These are phyloP conservation scores for Peromyscus polionotus DNA, from an alignment of 2,113 vertebrate genomes.

Conservation along the genomic window DNA sequence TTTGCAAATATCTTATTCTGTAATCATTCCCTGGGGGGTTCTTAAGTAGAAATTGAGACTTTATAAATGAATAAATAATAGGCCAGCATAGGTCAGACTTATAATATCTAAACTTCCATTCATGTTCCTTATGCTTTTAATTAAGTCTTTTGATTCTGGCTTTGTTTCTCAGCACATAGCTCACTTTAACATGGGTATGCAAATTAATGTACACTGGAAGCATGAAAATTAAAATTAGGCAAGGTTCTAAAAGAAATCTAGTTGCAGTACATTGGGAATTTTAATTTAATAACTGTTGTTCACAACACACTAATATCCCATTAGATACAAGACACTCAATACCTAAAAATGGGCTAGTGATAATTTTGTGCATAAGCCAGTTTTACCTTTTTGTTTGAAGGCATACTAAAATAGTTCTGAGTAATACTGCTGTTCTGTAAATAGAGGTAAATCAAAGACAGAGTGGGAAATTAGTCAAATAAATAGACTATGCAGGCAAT, in stretches of 20 bases:
- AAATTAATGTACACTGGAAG: slow-evolving; percentile 23
- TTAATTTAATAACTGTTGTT: slow-evolving; percentile 6
- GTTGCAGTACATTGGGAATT: slow-evolving; percentile 12
- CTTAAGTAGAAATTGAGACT: slow-evolving; percentile 61
- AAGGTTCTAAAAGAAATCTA: slow-evolving; percentile 23
- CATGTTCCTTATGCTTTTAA: neutral
- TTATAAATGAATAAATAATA: slow-evolving; percentile 68
- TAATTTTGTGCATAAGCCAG: neutral
- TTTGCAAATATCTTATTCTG: slow-evolving; percentile 53
- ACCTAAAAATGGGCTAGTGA: neutral
- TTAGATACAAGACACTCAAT: neutral
- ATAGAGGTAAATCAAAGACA: slow-evolving; percentile 18
- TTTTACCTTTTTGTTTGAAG: slow-evolving; percentile 14
- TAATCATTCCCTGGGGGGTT: slow-evolving; percentile 45
- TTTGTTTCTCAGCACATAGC: slow-evolving; percentile 52
- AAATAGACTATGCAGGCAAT: neutral
- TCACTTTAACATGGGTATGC: slow-evolving; percentile 31
- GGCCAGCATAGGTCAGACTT: slow-evolving; percentile 51
- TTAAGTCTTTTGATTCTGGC: slow-evolving; percentile 56
- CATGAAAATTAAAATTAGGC: slow-evolving; percentile 48
- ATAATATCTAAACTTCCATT: slow-evolving; percentile 63
- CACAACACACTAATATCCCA: neutral
- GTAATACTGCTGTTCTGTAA: neutral
- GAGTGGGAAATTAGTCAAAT: neutral
- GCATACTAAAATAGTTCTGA: neutral